Evolutionary conservation across 2,797 vertebrate genomes (phyloP), one percentile per base, ranked within the genome.

Genomic region (Sebastes hubbsi): DNA sequence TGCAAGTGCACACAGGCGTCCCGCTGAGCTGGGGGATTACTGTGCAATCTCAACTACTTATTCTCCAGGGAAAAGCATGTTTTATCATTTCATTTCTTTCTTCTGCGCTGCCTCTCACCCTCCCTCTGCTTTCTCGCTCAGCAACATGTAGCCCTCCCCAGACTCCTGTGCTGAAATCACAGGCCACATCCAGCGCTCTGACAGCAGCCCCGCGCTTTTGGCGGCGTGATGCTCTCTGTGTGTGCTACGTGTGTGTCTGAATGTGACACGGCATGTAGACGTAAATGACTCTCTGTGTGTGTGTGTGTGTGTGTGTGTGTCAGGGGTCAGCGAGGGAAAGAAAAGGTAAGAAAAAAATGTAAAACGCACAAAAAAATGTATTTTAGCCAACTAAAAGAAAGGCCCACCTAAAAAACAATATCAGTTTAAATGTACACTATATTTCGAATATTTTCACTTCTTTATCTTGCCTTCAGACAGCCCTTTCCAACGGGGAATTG

Each of bases 41-140:
- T 91, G 91, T 81, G 89, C 92, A 96, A 95, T 96, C 94, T 95
- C 90, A 88, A 89, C 89, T 77, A 72, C 86, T 89, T 88, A 65
- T 72, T 86, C 94, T 92, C 94, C 8, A 3, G 93, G 93, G 94
- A 90, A 92, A 82, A 91, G 86, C 86, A 91, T 88, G 90, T 94
- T 96, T 95, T 94, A 93, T 95, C 93, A 95, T 95, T 95, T 95
- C 86, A 90, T 92, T 92, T 88, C 84, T 89, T 90, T 91, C 80
- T 89, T 82, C 89, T 85, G 82, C 12, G 20, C 90, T 86, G 84
- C 81, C 87, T 81, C 78, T 75, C 63, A 8, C 77, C 76, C 72
- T 42, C 75, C 79, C 85, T 55, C 68, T 1, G 61, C 81, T 80
- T 82, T 85, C 89, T 88, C 78, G 32, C 90, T 91, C 87, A 90